A percentile compares a stretch with the other conserved stretches of the same genome.
Conservation (phyloP, 2,888 invertebrate species). For the Pteria penguin region DNA sequence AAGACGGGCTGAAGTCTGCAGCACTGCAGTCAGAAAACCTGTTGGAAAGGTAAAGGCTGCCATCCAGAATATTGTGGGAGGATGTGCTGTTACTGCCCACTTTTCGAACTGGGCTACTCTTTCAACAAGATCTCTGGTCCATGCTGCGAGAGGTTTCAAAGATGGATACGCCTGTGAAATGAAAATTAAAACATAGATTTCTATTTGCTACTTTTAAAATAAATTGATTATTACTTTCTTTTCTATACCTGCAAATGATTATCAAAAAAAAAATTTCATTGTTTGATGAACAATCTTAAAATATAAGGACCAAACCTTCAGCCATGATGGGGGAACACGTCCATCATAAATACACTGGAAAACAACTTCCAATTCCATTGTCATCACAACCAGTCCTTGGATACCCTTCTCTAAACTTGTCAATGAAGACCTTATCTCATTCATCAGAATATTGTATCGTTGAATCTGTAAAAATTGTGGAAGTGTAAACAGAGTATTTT, state of each 20-base stretch:
- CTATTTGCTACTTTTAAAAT: too few species aligned
- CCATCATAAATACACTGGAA: conserved; percentile 90
- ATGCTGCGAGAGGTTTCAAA: conserved; percentile 90
- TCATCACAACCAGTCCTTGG: conserved; percentile 93
- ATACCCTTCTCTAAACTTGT: conserved; percentile 89
- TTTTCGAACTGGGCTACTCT: conserved; percentile 87
- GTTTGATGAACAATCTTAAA: too few species aligned
- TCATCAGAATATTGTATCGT: conserved; percentile 89
- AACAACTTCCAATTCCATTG: conserved; percentile 89
- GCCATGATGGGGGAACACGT: conserved; percentile 85
- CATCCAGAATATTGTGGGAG: conserved; percentile 92
- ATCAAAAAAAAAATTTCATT: too few species aligned
- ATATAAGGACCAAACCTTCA: too few species aligned
- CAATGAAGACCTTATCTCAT: conserved; percentile 85
- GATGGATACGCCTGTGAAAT: conserved; percentile 87
- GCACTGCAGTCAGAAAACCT: conserved; percentile 92
- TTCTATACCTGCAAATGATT: too few species aligned
- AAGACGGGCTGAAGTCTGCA: conserved; percentile 84
- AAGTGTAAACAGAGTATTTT: too few species aligned
- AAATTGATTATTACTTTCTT: too few species aligned
- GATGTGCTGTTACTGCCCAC: conserved; percentile 88
- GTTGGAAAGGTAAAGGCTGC: conserved; percentile 93
- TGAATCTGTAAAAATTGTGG: too few species aligned
- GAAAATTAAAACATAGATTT: too few species aligned
- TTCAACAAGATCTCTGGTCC: conserved; percentile 89